These are phyloP conservation scores for Garra rufa DNA, from an alignment of 2,113 vertebrate species.

Conservation along the genomic window DNA sequence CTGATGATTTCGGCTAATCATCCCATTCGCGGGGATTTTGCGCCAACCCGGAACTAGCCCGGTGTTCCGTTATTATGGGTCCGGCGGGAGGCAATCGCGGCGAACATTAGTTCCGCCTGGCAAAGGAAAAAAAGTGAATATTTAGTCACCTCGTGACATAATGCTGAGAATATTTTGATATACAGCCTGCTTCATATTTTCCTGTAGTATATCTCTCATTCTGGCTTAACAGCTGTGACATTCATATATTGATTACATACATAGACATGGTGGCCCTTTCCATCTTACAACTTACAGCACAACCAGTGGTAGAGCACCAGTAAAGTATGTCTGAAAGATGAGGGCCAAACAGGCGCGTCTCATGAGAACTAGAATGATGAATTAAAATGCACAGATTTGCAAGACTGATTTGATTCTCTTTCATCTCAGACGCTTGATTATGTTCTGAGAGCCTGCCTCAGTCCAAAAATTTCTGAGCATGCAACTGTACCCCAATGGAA, in stretches of 20 bases:
- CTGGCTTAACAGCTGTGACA: conserved; percentile 71
- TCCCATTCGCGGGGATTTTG: too few relatives aligned
- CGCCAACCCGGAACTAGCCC: too few relatives aligned
- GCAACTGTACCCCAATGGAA: conserved; percentile 83
- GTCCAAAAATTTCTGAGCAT: conserved; percentile 85
- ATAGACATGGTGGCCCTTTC: conserved; percentile 84
- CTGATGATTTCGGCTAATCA: too few relatives aligned
- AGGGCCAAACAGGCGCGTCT: conserved; percentile 27
- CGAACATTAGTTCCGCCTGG: too few relatives aligned
- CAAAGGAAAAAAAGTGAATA: too few relatives aligned
- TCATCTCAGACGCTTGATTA: conserved; percentile 86
- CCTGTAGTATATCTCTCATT: conserved; percentile 75
- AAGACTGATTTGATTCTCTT: conserved; percentile 86
- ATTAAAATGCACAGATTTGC: conserved; percentile 59
- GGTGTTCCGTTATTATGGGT: too few relatives aligned
- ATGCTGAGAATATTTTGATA: not conserved
- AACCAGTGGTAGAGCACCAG: conserved; percentile 88
- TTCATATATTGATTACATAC: conserved; percentile 81
- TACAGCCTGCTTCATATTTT: conserved; percentile 29
- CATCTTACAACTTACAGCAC: conserved; percentile 79
- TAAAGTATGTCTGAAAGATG: conserved; percentile 65
- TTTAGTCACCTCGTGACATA: too few relatives aligned
- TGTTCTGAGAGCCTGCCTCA: conserved; percentile 76
- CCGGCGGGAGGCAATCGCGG: too few relatives aligned
- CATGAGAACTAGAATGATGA: conserved; percentile 12